Evolutionary conservation across 2,888 invertebrate genomes (phyloP), one percentile per base, ranked within the genome.

Genomic region (Branchipolynoe longqiensis): DNA sequence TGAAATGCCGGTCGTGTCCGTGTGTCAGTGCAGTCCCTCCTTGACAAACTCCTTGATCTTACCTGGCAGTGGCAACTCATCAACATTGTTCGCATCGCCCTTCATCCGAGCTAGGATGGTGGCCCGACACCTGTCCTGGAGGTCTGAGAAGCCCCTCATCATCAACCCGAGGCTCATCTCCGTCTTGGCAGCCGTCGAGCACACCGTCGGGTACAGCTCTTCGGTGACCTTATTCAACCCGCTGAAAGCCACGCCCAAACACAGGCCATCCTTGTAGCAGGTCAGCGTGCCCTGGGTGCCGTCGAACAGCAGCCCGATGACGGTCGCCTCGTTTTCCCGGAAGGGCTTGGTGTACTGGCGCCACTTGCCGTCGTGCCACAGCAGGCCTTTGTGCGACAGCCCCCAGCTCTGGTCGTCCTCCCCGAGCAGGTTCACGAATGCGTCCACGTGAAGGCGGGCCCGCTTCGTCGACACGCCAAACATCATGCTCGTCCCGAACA

Each of bases 401-500:
- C 96, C 96, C 96, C 96, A 96, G 81, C 96, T 95, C 28, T 93
- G 94, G 74, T 95, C 94, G 91, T 96, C 96, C 92, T 96, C 96
- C n/a, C 96, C 96, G 40, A 96, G 93, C 90, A 96, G 94, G 92
- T 96, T 96, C 40, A 95, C 95, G 92, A 96, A 96, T 22, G 95
- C 95, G 91, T 96, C 95, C 0, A 95, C 95, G 91, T 96, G 96
- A 0, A 96, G 93, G 4, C 95, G 93, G 0, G 95, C 95, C 59
- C 87, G 91, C 83, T 92, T 93, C 2, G 95, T 95, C 59, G 95
- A 96, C 74, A 96, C 94, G 25, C 96, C 96, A 90, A 96, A 96
- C 96, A 96, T 96, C 94, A 96, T 96, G 90, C 96, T 95, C 0
- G 96, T 96, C 33, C 96, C 96, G 91, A 96, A 96, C 62, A 96